Evolutionary conservation across 2,113 vertebrate genomes (phyloP).

Genomic region (Petrocephalus microphthalmus): DNA sequence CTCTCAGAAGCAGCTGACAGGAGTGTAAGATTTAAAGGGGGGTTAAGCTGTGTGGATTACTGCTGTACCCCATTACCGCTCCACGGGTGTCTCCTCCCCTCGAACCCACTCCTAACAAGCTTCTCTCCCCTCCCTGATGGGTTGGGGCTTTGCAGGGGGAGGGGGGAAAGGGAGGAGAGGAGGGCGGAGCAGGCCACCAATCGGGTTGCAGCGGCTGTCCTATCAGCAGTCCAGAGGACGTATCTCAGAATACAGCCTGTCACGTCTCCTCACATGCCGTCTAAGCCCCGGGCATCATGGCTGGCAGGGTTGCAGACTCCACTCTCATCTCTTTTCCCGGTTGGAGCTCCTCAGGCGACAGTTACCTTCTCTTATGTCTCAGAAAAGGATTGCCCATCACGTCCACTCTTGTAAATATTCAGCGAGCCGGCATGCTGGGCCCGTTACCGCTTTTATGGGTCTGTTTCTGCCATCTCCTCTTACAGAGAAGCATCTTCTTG

Average conservation of each 20-base stretch:
- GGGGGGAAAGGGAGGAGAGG: not conserved
- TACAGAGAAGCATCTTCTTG: not conserved
- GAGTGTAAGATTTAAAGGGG: constrained; percentile 31
- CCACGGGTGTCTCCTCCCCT: not conserved
- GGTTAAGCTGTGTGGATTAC: constrained; percentile 34
- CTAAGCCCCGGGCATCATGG: not conserved
- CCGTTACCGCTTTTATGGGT: not conserved
- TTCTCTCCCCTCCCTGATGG: not conserved
- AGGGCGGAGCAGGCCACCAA: not conserved
- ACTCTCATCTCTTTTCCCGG: not conserved
- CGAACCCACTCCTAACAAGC: not conserved
- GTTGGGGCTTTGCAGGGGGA: not conserved
- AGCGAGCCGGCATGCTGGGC: not conserved
- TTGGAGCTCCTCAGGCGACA: not conserved
- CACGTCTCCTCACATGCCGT: not conserved
- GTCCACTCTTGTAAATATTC: not conserved
- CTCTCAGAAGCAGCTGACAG: constrained; percentile 15
- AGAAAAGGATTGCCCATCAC: not conserved
- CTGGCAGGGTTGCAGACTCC: not conserved
- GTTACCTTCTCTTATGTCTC: not conserved
- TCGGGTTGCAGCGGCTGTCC: not conserved
- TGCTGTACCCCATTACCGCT: constrained; percentile 30
- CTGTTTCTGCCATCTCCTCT: not conserved
- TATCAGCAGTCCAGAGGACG: not conserved
- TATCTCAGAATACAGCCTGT: not conserved